phyloP scores from a whole-genome alignment of 2,797 vertebrate species.

The Notolabrus celidotus region DNA sequence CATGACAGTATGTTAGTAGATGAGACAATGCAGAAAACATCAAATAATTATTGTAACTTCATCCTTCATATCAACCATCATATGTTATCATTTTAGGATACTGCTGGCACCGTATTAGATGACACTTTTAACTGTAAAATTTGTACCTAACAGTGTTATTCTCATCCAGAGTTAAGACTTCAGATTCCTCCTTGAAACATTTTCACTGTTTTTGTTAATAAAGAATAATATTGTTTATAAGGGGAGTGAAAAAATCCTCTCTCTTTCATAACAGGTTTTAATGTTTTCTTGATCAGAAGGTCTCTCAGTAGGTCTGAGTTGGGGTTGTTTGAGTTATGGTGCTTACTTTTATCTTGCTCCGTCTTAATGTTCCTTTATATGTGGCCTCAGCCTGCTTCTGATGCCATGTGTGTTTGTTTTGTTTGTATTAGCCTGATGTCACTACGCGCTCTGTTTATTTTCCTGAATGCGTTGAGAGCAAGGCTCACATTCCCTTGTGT shows the following conservation, averaged over 20 bases:
- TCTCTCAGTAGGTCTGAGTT: too few relatives aligned
- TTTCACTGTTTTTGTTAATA: too few relatives aligned
- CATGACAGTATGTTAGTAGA: constrained; percentile 10
- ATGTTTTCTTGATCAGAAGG: too few relatives aligned
- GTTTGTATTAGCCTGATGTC: constrained; percentile 57
- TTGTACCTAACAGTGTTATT: too few relatives aligned
- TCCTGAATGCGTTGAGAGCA: constrained; percentile 42
- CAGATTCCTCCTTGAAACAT: too few relatives aligned
- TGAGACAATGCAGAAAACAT: neutral
- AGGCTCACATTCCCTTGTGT: constrained; percentile 47
- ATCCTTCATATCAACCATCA: neutral
- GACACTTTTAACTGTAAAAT: neutral
- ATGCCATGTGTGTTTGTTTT: constrained; percentile 28
- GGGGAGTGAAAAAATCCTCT: too few relatives aligned
- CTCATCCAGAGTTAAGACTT: too few relatives aligned
- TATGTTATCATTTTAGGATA: neutral
- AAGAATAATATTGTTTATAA: too few relatives aligned
- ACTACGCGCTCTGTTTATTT: constrained; percentile 53
- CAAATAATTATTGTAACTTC: neutral
- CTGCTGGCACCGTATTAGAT: too few relatives aligned
- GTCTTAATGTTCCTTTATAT: neutral
- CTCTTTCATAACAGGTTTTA: too few relatives aligned
- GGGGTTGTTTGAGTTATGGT: neutral
- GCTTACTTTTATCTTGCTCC: too few relatives aligned
- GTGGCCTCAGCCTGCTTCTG: neutral